Base-by-base conservation (phyloP, 2,888 invertebrate genomes). In the Trichogramma dendrolimi region DNA sequence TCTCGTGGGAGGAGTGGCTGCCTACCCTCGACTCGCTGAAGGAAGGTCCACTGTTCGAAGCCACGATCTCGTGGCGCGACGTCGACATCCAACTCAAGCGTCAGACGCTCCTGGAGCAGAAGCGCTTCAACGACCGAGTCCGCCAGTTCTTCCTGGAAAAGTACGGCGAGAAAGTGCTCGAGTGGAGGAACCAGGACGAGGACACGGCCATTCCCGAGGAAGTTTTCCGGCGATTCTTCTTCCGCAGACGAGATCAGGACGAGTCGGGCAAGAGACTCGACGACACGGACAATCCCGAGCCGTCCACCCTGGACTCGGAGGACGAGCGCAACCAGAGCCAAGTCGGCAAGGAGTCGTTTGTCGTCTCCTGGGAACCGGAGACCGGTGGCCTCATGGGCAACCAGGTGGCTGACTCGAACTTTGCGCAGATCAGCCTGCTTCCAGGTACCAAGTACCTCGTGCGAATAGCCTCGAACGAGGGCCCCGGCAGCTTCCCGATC, bases 301-400 rank as follows among this genome's bases (percentile, higher is more conserved):
- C 71, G 4, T 69, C 71, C 1, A 71, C 68, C 4, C 63, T 66
- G 1, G 67, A 70, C 51, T 68, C 67, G 8, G 64, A 62, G 0
- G 66, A 67, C 53, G 69, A 70, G 6, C 38, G 55, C 1, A 54
- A 57, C 11, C 59, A 51, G 5, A 61, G 61, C 39, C 61, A 67
- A 11, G 64, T 65, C 1, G 64, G 60, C 5, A 71, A 71, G 44
- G 71, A 75, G 42, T 73, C 76, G 0, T 78, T 71, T 60, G 75
- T 79, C 6, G 76, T 79, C 0, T 75, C 78, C 4, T 79, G 79
- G 79, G 76, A 77, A 55, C 77, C 78, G 0, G 75, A 77, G 57
- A 70, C 77, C 1, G 79, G 79, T 0, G 78, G 79, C 7, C 67
- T 78, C 4, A 78, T 75, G 75, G 79, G 79, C 10, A 79, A 79